phyloP scores from a whole-genome alignment of 1,140 invertebrate genomes.

The Mamestra configurata region DNA sequence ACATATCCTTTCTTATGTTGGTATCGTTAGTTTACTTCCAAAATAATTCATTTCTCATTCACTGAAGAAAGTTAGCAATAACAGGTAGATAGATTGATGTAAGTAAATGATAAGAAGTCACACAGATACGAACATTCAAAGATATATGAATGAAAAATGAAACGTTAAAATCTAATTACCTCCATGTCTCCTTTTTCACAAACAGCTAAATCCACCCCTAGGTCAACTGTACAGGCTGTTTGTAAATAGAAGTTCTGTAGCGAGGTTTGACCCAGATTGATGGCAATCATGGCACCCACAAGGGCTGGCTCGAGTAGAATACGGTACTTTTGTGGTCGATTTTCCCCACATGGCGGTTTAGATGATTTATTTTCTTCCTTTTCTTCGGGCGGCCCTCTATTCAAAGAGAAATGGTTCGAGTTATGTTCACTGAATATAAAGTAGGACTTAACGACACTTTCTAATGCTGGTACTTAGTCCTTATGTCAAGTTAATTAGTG shows the following conservation, averaged over 20 bases:
- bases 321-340: constrained; percentile 68
- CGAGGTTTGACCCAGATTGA: constrained; percentile 81
- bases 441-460: neutral
- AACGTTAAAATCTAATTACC: constrained; percentile 62
- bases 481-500: constrained; percentile 16
- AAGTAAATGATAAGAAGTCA: constrained; percentile 50
- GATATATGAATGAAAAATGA: neutral
- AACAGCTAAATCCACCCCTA: constrained; percentile 68
- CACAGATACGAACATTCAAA: neutral
- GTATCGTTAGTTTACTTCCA: no score
- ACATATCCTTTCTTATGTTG: no score
- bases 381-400: neutral
- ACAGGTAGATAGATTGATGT: no score
- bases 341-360: constrained; percentile 7
- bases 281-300: constrained; percentile 82
- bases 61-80: no score
- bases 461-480: constrained; percentile 17
- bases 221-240: constrained; percentile 81
- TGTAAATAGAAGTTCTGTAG: constrained; percentile 82
- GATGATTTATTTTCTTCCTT: constrained; percentile 9
- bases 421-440: constrained; percentile 20
- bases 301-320: constrained; percentile 79
- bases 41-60: no score
- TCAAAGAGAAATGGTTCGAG: constrained; percentile 17
- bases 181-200: constrained; percentile 80